Evolutionary conservation across 2,113 vertebrate species (phyloP).

Genomic region (Varanus salvator): DNA sequence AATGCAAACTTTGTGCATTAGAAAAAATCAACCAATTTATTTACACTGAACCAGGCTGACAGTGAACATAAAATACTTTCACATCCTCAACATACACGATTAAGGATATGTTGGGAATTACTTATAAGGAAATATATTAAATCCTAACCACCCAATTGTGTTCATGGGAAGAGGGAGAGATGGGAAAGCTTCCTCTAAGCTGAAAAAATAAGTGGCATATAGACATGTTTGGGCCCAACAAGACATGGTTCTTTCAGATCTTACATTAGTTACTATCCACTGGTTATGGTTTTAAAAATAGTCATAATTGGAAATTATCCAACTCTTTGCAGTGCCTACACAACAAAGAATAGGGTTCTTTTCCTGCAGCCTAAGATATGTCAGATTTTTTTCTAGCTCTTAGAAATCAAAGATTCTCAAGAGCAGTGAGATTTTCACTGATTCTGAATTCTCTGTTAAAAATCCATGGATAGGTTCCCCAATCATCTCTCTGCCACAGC

Average conservation of each 20-base stretch:
- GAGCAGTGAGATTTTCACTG: neutral
- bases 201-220: constrained; percentile 33
- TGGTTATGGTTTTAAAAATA: constrained; percentile 10
- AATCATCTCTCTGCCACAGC: too few species aligned
- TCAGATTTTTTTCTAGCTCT: constrained; percentile 1
- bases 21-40: constrained; percentile 31
- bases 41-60: neutral
- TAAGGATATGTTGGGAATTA: neutral
- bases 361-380: neutral
- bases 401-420: constrained; percentile 6
- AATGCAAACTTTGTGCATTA: constrained; percentile 54
- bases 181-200: constrained; percentile 31
- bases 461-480: too few species aligned
- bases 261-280: constrained; percentile 23
- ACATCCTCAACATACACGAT: constrained; percentile 11
- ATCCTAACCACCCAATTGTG: neutral
- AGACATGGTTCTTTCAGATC: constrained; percentile 27
- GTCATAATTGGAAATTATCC: constrained; percentile 11
- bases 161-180: constrained; percentile 1
- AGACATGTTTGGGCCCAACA: constrained; percentile 30
- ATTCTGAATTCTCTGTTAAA: too few species aligned
- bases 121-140: constrained; percentile 44
- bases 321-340: constrained; percentile 18
- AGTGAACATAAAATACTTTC: neutral
- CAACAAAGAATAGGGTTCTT: neutral